phyloP scores from a whole-genome alignment of 2,888 invertebrate species.

The Morpho deidamia region DNA sequence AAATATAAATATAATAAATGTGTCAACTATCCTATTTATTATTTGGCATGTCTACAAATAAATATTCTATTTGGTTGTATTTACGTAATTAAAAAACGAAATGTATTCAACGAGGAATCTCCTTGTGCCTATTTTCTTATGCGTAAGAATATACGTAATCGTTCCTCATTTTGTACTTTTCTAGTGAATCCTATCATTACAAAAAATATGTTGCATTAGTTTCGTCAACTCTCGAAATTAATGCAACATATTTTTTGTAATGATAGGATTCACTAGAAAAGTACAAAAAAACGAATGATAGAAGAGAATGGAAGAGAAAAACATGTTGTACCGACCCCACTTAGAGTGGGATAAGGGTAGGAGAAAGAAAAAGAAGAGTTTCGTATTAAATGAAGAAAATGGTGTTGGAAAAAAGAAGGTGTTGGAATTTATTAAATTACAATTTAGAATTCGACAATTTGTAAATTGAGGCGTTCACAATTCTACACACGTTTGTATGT shows the following conservation, averaged over 20 bases:
- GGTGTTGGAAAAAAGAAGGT: constrained; percentile 29
- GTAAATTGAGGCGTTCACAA: constrained; percentile 65
- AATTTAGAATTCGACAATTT: constrained; percentile 75
- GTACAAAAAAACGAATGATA: constrained; percentile 20
- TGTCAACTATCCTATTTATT: too few species aligned
- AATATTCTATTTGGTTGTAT: constrained; percentile 33
- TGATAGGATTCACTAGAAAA: constrained; percentile 4
- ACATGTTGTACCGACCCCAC: too few species aligned
- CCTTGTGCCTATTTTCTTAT: constrained; percentile 63
- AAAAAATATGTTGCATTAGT: constrained; percentile 25
- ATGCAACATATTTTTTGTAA: constrained; percentile 22
- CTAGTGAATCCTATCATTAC: constrained; percentile 1
- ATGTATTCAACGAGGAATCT: constrained; percentile 65
- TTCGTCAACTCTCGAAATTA: too few species aligned
- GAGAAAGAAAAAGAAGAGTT: too few species aligned
- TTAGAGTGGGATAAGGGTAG: too few species aligned
- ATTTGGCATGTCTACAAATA: not conserved
- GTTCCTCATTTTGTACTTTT: constrained; percentile 4
- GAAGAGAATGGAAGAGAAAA: too few species aligned
- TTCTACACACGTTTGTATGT: constrained; percentile 64
- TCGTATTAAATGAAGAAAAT: too few species aligned
- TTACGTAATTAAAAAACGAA: constrained; percentile 71
- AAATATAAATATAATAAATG: too few species aligned
- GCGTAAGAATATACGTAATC: constrained; percentile 39
- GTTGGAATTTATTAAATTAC: constrained; percentile 60